Evolutionary conservation across 2,888 invertebrate species (phyloP).

Genomic region (Habrosyne pyritoides): DNA sequence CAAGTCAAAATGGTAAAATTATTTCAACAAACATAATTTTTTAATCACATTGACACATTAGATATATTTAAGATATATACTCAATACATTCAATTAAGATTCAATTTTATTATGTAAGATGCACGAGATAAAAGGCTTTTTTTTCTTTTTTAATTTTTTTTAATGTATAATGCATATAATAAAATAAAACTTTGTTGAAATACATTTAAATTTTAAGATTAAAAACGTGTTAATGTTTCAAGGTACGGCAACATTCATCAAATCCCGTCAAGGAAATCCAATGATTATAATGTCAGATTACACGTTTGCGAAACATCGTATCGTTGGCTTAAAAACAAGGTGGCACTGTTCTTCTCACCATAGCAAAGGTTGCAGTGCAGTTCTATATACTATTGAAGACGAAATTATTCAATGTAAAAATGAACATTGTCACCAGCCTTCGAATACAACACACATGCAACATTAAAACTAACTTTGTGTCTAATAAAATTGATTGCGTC

Average conservation of each 20-base stretch:
- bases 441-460: too few relatives aligned
- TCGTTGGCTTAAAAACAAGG: constrained; percentile 13
- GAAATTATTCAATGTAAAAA: constrained; percentile 30
- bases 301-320: constrained; percentile 20
- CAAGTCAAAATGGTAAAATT: too few relatives aligned
- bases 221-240: not conserved
- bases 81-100: too few relatives aligned
- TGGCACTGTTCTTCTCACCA: constrained; percentile 38
- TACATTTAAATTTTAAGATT: not conserved
- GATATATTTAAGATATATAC: too few relatives aligned
- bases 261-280: constrained; percentile 14
- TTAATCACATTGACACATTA: too few relatives aligned
- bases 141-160: too few relatives aligned
- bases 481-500: not conserved
- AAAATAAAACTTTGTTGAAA: not conserved
- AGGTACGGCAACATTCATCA: constrained; percentile 10
- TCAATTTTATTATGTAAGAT: too few relatives aligned
- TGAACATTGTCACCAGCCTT: constrained; percentile 30
- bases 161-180: too few relatives aligned
- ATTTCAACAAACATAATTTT: too few relatives aligned
- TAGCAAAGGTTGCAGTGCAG: constrained; percentile 32
- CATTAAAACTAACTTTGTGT: too few relatives aligned
- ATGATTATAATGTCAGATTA: constrained; percentile 22
- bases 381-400: constrained; percentile 32
- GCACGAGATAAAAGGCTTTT: too few relatives aligned